Percentiles rank a stretch among this genome's conserved stretches.
Conservation (phyloP, 2,888 invertebrate genomes). For the Melanostoma mellinum region DNA sequence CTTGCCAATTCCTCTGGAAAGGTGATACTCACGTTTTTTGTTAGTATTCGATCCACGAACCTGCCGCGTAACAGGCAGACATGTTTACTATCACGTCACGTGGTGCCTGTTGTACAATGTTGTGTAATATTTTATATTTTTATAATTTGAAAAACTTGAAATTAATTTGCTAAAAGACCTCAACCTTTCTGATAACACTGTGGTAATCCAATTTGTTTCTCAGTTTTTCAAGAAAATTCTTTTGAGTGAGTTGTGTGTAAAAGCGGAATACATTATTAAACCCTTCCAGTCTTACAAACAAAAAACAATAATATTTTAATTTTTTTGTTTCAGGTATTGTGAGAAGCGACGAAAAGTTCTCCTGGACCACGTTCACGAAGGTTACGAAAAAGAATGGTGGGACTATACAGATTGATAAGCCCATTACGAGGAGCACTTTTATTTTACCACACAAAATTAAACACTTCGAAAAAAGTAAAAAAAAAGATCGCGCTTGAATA, state of each 20-base stretch:
- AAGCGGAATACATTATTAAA: too few species aligned
- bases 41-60: too few species aligned
- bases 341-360: constrained; percentile 97
- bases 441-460: constrained; percentile 28
- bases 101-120: too few species aligned
- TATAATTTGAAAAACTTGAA: too few species aligned
- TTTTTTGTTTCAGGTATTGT: constrained; percentile 91
- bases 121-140: too few species aligned
- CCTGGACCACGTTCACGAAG: constrained; percentile 98
- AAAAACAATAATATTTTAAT: background rate
- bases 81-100: too few species aligned
- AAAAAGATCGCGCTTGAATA: constrained; percentile 37
- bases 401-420: constrained; percentile 91
- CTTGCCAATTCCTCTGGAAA: too few species aligned
- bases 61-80: too few species aligned
- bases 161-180: too few species aligned
- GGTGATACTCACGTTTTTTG: too few species aligned
- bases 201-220: background rate
- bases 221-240: background rate
- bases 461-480: constrained; percentile 28
- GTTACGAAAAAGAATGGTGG: constrained; percentile 99
- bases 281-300: too few species aligned
- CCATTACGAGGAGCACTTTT: constrained; percentile 7
- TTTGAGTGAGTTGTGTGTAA: background rate
- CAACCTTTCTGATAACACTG: too few species aligned